These are phyloP conservation scores for Octopus sinensis DNA, from an alignment of 1,140 invertebrate species.

Conservation along the genomic window DNA sequence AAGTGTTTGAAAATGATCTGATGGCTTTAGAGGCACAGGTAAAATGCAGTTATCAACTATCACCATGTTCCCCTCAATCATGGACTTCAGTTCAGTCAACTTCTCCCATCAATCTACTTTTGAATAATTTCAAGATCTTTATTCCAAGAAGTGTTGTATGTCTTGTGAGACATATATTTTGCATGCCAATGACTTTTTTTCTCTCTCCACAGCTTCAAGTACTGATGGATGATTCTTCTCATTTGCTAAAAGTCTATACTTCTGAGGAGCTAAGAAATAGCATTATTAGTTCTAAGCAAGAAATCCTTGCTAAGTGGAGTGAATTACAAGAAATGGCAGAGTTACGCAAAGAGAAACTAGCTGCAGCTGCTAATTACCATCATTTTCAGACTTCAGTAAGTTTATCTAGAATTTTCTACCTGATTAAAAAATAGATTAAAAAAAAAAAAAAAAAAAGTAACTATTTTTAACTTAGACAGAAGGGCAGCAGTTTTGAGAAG, in stretches of 20 bases:
- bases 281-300: slow-evolving; percentile 78
- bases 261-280: slow-evolving; percentile 88
- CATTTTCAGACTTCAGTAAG: slow-evolving; percentile 74
- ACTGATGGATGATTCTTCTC: slow-evolving; percentile 84
- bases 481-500: no score
- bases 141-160: no score
- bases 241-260: slow-evolving; percentile 79
- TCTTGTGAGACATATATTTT: background rate
- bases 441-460: no score
- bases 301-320: slow-evolving; percentile 84
- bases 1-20: slow-evolving; percentile 92
- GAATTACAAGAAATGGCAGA: slow-evolving; percentile 78
- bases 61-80: no score
- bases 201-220: slow-evolving; percentile 61
- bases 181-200: background rate
- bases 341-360: slow-evolving; percentile 74
- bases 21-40: slow-evolving; percentile 89
- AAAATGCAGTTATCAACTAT: no score
- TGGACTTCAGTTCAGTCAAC: no score
- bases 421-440: background rate
- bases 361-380: slow-evolving; percentile 85
- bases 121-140: no score
- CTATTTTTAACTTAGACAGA: no score
- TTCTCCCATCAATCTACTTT: no score
- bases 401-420: background rate